Conservation (phyloP, 1,140 invertebrate species). For the Linepithema humile region DNA sequence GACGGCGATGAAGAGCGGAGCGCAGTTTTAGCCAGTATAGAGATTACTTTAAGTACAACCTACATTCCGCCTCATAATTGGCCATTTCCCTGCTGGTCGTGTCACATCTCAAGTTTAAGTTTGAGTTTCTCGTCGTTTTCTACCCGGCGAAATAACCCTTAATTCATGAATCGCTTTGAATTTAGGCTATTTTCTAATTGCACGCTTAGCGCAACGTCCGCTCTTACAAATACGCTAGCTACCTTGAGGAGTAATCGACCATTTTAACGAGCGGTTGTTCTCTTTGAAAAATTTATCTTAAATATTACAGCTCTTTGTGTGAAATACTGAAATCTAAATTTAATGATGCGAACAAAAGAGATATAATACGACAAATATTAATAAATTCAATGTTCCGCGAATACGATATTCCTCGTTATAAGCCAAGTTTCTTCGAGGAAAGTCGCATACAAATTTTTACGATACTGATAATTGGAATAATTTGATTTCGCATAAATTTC, state of each 20-base stretch:
- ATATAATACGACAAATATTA: too few species aligned
- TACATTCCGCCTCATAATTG: conserved; percentile 76
- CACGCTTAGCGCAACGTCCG: conserved; percentile 69
- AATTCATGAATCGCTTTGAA: conserved; percentile 73
- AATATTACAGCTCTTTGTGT: too few species aligned
- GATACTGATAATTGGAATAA: too few species aligned
- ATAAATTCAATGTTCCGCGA: too few species aligned
- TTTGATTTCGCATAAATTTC: too few species aligned
- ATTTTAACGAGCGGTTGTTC: background rate
- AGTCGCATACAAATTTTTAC: too few species aligned
- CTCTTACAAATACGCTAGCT: background rate
- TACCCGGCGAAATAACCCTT: conserved; percentile 60
- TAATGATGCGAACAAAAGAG: too few species aligned
- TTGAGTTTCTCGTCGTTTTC: conserved; percentile 39
- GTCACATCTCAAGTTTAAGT: conserved; percentile 48
- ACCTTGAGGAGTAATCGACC: background rate
- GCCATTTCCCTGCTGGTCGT: conserved; percentile 74
- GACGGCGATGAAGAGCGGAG: conserved; percentile 13
- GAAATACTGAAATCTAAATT: too few species aligned
- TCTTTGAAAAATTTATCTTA: too few species aligned
- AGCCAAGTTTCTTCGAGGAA: too few species aligned
- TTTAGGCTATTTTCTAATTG: conserved; percentile 79
- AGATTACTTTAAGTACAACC: conserved; percentile 67
- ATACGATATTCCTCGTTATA: too few species aligned
- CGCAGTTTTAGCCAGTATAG: conserved; percentile 16